Evolutionary conservation across 1,140 invertebrate genomes (phyloP).

Genomic region (Dreissena polymorpha): DNA sequence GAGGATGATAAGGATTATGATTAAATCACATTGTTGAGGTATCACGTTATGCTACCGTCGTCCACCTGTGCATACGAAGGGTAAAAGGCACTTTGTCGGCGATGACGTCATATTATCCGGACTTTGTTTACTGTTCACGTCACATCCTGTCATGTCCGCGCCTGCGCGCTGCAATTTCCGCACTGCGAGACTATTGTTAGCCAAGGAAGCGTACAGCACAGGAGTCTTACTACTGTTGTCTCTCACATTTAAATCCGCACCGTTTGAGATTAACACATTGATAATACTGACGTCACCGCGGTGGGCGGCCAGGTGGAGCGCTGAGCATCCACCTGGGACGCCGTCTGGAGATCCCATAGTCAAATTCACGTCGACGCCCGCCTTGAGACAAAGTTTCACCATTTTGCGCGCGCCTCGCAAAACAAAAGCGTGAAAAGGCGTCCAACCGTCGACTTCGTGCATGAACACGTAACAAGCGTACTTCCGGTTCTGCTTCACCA

Average conservation of each 20-base stretch:
- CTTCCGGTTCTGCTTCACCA: constrained; percentile 66
- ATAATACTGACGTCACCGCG: constrained; percentile 74
- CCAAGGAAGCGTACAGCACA: constrained; percentile 67
- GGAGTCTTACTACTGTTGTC: constrained; percentile 63
- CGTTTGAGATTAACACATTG: constrained; percentile 66
- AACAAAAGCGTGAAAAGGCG: constrained; percentile 74
- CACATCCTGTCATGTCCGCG: constrained; percentile 62
- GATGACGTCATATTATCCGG: too few species aligned
- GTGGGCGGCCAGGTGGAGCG: constrained; percentile 73
- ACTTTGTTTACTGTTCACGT: background rate
- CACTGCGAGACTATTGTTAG: constrained; percentile 67
- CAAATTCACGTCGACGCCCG: constrained; percentile 67
- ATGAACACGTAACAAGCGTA: constrained; percentile 67
- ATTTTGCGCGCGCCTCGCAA: constrained; percentile 71
- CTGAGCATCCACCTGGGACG: constrained; percentile 68
- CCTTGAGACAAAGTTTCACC: constrained; percentile 69
- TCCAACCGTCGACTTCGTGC: constrained; percentile 70
- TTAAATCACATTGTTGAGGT: too few species aligned
- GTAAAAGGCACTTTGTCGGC: too few species aligned
- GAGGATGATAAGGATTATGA: too few species aligned
- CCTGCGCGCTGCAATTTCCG: constrained; percentile 70
- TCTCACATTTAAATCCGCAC: constrained; percentile 60
- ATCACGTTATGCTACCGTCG: too few species aligned
- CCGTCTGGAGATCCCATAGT: constrained; percentile 71
- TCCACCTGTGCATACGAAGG: too few species aligned